These are phyloP conservation scores for Malurus melanocephalus DNA, from an alignment of 2,113 vertebrate species.

Conservation along the genomic window DNA sequence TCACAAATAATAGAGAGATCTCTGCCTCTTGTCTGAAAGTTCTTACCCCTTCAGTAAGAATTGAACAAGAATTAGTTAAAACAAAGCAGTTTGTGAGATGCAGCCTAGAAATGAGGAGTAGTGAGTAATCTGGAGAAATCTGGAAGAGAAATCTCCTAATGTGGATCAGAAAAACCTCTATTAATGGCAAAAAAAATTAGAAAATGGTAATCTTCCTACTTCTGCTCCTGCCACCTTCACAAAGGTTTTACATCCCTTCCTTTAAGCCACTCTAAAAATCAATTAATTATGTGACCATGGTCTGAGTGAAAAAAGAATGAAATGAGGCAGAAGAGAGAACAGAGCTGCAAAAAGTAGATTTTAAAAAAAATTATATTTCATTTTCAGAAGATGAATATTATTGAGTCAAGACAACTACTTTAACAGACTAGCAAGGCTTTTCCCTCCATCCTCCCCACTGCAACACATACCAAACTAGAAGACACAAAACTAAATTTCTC, in stretches of 20 bases:
- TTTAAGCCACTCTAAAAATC: not conserved
- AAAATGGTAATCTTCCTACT: not conserved
- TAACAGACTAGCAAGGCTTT: not conserved
- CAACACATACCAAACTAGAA: not conserved
- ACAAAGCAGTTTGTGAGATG: not conserved
- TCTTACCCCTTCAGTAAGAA: not conserved
- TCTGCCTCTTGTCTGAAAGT: not conserved
- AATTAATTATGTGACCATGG: not conserved
- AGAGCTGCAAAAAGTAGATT: not conserved
- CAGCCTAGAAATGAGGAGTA: not conserved
- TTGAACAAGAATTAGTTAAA: not conserved
- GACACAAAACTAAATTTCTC: not conserved
- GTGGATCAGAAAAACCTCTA: not conserved
- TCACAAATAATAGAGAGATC: not conserved
- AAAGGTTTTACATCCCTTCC: not conserved
- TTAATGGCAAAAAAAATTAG: not conserved
- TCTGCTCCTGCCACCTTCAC: not conserved
- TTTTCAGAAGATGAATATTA: not conserved
- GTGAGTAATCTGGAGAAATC: not conserved
- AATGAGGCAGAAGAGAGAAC: not conserved
- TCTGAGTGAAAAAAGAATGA: not conserved
- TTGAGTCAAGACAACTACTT: not conserved
- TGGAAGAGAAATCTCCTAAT: not conserved
- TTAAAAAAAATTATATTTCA: not conserved
- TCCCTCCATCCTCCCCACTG: not conserved